Evolutionary conservation across 2,797 vertebrate species (phyloP).

Genomic region (Argentina silus): DNA sequence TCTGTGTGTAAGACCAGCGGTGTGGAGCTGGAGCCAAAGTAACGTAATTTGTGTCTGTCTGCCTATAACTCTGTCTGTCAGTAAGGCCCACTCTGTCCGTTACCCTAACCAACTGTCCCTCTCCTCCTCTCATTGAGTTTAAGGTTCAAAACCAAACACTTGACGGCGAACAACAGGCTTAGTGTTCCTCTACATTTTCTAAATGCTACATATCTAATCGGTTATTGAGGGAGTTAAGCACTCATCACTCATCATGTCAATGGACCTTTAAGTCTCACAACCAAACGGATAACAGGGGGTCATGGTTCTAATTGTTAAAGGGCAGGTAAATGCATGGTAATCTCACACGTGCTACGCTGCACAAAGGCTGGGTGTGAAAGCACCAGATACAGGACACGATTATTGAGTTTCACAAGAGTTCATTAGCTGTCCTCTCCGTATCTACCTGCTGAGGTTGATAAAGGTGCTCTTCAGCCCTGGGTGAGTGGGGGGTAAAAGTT

Average conservation of each 20-base stretch:
- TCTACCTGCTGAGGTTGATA: conserved; percentile 35
- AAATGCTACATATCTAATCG: too few relatives aligned
- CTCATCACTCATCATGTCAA: not conserved
- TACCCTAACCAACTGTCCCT: not conserved
- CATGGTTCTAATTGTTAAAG: not conserved
- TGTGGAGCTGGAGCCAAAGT: conserved; percentile 32
- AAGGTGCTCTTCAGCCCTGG: conserved; percentile 17
- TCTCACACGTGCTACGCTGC: not conserved
- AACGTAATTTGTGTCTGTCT: conserved; percentile 36
- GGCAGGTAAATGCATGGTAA: not conserved
- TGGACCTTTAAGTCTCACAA: not conserved
- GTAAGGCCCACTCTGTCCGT: not conserved
- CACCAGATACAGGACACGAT: too few relatives aligned
- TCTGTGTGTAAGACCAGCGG: conserved; percentile 20
- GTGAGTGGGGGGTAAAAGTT: not conserved
- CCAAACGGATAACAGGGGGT: not conserved
- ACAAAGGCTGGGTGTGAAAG: not conserved
- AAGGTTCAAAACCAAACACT: conserved; percentile 16
- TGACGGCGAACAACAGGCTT: conserved; percentile 1
- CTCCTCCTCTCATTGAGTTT: not conserved
- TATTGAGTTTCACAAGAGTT: too few relatives aligned
- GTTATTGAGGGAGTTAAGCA: not conserved
- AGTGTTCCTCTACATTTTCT: not conserved
- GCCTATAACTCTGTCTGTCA: not conserved
- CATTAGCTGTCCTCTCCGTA: conserved; percentile 29